These are phyloP conservation scores for Melipona beecheii DNA, from an alignment of 2,888 invertebrate species.

Conservation along the genomic window DNA sequence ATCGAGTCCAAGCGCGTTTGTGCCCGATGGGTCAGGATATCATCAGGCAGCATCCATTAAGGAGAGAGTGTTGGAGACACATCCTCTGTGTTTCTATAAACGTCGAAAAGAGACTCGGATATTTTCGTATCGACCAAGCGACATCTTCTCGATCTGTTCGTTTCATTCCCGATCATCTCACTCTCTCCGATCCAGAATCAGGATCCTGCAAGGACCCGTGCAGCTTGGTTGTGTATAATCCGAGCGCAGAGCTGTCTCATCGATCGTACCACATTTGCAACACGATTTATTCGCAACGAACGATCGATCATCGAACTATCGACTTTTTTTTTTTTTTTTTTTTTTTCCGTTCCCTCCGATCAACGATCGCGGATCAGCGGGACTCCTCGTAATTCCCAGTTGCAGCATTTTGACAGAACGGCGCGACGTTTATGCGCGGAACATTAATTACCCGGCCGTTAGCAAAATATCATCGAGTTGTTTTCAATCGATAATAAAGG, in stretches of 20 bases:
- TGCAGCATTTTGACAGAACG: neutral
- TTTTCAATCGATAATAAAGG: constrained; percentile 65
- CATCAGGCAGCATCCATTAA: constrained; percentile 77
- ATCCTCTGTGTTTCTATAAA: too few species aligned
- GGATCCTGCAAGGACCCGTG: constrained; percentile 71
- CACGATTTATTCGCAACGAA: constrained; percentile 69
- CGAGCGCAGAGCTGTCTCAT: constrained; percentile 68
- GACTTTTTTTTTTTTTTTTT: neutral
- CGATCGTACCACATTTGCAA: constrained; percentile 82
- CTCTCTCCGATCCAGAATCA: constrained; percentile 3
- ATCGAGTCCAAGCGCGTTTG: neutral
- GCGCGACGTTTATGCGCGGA: constrained; percentile 28
- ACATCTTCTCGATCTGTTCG: constrained; percentile 65
- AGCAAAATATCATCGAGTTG: constrained; percentile 59
- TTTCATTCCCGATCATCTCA: constrained; percentile 21
- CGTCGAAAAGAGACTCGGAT: constrained; percentile 14
- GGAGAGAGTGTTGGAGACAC: too few species aligned
- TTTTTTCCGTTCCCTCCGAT: constrained; percentile 19
- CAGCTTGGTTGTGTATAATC: constrained; percentile 73
- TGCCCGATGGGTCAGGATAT: neutral
- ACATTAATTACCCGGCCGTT: constrained; percentile 59
- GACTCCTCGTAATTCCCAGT: neutral
- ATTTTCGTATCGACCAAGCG: constrained; percentile 63
- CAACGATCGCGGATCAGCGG: neutral
- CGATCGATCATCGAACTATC: constrained; percentile 25